phyloP scores from a whole-genome alignment of 2,797 vertebrate genomes.

The Harpagifer antarcticus region DNA sequence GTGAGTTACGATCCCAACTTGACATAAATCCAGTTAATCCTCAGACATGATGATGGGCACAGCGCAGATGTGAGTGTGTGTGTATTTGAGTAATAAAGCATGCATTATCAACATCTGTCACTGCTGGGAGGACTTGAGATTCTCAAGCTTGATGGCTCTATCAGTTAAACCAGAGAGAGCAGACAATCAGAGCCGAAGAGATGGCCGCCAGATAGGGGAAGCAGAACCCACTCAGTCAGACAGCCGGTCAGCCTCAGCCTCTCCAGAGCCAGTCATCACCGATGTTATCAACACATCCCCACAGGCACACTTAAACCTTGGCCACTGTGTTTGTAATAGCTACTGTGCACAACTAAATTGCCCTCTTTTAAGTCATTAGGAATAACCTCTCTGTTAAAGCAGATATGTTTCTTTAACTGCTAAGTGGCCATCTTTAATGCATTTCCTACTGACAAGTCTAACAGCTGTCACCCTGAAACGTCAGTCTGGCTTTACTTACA shows the following conservation, averaged over 20 bases:
- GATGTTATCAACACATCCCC: slow-evolving; percentile 55
- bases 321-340: slow-evolving; percentile 3
- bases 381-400: slow-evolving; percentile 9
- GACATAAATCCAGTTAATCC: slow-evolving; percentile 49
- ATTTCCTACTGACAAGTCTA: slow-evolving; percentile 12
- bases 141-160: slow-evolving; percentile 48
- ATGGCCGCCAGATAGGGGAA: slow-evolving; percentile 64
- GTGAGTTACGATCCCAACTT: slow-evolving; percentile 24
- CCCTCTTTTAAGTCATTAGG: slow-evolving; percentile 14
- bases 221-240: slow-evolving; percentile 48
- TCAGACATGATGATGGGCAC: slow-evolving; percentile 37
- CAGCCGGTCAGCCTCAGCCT: slow-evolving; percentile 29
- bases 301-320: slow-evolving; percentile 28
- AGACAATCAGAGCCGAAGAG: slow-evolving; percentile 54
- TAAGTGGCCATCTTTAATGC: slow-evolving; percentile 16
- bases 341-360: slow-evolving; percentile 14
- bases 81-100: background rate
- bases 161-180: slow-evolving; percentile 63
- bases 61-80: slow-evolving; percentile 7
- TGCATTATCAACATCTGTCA: background rate
- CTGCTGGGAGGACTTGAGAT: slow-evolving; percentile 31
- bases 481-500: slow-evolving; percentile 14
- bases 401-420: slow-evolving; percentile 24
- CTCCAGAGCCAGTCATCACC: slow-evolving; percentile 52
- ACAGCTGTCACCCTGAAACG: slow-evolving; percentile 13